phyloP scores from a whole-genome alignment of 2,113 vertebrate genomes.

The Onychostruthus taczanowskii region DNA sequence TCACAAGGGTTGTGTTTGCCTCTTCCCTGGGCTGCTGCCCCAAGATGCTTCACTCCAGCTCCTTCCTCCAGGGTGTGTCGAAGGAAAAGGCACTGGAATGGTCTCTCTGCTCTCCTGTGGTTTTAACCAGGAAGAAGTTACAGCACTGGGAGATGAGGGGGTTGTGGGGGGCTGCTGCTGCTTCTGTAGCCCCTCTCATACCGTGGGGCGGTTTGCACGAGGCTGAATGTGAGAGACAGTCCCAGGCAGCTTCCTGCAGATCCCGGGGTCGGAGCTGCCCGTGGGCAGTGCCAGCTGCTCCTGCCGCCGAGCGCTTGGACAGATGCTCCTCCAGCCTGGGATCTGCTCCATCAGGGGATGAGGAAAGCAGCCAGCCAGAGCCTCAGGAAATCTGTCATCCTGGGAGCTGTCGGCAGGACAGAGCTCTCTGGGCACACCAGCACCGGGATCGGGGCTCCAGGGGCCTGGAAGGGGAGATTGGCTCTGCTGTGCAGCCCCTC shows the following conservation, averaged over 20 bases:
- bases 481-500: neutral
- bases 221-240: neutral
- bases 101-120: neutral
- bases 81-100: neutral
- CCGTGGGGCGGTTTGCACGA: fast-evolving
- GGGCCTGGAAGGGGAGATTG: fast-evolving
- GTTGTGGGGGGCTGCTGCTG: neutral
- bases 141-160: fast-evolving
- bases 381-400: neutral
- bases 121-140: neutral
- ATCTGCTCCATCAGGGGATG: neutral
- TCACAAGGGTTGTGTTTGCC: fast-evolving
- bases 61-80: fast-evolving
- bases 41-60: fast-evolving
- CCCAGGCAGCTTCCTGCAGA: neutral
- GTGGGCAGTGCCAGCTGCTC: neutral
- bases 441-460: fast-evolving
- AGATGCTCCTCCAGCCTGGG: neutral
- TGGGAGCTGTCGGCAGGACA: fast-evolving
- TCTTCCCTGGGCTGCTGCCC: neutral
- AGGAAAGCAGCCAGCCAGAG: neutral
- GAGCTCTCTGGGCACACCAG: neutral
- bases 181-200: neutral
- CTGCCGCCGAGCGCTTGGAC: neutral
- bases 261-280: neutral